A percentile compares a stretch with the other conserved stretches of the same genome.
These are phyloP conservation scores for Phodopus roborovskii DNA, from an alignment of 2,113 vertebrate species.

Conservation along the genomic window DNA sequence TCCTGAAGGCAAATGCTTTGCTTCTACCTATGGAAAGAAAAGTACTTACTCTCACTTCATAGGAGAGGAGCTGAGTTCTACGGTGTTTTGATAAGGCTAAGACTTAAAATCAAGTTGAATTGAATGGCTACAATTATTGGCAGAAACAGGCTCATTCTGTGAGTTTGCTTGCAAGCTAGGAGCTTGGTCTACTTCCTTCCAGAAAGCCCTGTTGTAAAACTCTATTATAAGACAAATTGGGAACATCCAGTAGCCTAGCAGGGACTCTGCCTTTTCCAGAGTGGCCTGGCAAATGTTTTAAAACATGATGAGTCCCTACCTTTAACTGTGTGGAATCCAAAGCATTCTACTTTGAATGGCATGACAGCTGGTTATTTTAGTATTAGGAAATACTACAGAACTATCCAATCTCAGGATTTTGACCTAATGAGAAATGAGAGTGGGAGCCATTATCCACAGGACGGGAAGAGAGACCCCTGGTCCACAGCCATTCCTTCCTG, in stretches of 20 bases:
- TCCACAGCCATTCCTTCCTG: no score
- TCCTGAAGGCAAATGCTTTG: not conserved
- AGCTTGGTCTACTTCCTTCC: not conserved
- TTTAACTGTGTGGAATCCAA: not conserved
- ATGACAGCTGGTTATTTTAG: not conserved
- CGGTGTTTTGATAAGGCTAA: not conserved
- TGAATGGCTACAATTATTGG: not conserved
- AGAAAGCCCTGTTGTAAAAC: not conserved
- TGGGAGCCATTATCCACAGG: not conserved
- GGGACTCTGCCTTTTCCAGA: not conserved
- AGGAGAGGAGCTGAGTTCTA: not conserved
- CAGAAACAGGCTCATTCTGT: not conserved
- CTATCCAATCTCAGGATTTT: not conserved
- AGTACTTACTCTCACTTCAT: not conserved
- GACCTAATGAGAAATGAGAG: not conserved
- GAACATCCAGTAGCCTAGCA: fast-evolving
- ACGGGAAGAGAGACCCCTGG: no score
- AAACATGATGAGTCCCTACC: not conserved
- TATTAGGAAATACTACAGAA: not conserved
- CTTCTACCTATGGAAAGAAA: not conserved
- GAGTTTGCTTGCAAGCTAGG: no score
- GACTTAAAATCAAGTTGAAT: not conserved
- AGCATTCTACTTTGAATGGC: not conserved
- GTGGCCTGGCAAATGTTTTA: not conserved
- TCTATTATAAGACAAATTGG: not conserved